Evolutionary conservation across 2,113 vertebrate genomes (phyloP).

Genomic region (Microcebus tavaratra): DNA sequence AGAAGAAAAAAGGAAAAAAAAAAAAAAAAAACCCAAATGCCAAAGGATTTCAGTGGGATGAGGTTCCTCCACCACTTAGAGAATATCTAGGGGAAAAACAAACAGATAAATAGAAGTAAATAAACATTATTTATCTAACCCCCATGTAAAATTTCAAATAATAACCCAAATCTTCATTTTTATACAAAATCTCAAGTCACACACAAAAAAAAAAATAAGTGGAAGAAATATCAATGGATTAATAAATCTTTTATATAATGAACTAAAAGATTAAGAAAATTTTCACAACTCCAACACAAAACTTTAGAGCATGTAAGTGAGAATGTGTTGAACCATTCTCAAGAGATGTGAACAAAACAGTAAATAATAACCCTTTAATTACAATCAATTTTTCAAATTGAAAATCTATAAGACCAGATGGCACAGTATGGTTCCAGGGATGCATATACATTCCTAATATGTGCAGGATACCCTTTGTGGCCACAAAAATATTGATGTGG

Average conservation of each 20-base stretch:
- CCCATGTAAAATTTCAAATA: background rate
- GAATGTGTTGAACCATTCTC: background rate
- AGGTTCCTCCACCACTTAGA: constrained; percentile 86
- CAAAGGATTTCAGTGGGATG: constrained; percentile 87
- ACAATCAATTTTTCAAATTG: background rate
- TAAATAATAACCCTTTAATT: background rate
- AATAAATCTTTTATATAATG: background rate
- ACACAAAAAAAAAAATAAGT: background rate
- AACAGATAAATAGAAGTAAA: background rate
- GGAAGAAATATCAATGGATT: background rate
- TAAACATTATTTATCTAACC: background rate
- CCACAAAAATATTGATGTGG: background rate
- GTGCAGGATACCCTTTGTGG: background rate
- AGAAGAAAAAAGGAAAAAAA: constrained; percentile 57
- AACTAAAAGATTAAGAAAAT: background rate
- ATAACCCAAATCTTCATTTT: background rate
- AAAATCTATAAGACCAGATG: fast-evolving
- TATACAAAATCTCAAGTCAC: background rate
- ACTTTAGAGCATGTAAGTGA: background rate
- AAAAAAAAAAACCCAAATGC: constrained; percentile 3
- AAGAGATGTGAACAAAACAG: too few species aligned
- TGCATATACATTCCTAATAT: fast-evolving
- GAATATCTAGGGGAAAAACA: constrained; percentile 88
- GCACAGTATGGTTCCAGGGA: too few species aligned
- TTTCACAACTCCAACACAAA: background rate